Conservation (phyloP, 2,888 invertebrate genomes). For the Salpingus planirostris region DNA sequence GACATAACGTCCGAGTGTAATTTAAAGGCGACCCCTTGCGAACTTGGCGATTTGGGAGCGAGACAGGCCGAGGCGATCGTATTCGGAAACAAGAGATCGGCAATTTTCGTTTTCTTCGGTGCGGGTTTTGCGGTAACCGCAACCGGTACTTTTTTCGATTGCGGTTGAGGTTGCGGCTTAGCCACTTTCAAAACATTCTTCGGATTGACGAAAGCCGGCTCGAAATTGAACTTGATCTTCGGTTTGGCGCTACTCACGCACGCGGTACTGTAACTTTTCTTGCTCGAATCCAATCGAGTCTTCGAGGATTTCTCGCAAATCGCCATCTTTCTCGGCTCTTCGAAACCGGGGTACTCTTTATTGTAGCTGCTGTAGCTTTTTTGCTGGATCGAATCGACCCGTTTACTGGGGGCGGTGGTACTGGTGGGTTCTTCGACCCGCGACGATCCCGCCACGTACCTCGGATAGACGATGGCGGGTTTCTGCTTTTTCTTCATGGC, state of each 20-base stretch:
- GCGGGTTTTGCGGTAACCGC: neutral
- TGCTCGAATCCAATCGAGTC: slow-evolving; percentile 1
- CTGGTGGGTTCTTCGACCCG: neutral
- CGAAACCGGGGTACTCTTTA: slow-evolving; percentile 4
- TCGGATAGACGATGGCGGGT: slow-evolving; percentile 6
- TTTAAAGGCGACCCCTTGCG: neutral
- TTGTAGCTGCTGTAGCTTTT: slow-evolving; percentile 7
- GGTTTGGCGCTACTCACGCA: neutral
- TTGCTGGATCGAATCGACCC: slow-evolving; percentile 1
- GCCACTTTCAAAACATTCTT: neutral
- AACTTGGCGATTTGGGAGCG: neutral
- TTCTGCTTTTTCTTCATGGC: neutral
- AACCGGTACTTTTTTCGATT: neutral
- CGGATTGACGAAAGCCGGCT: too few relatives aligned
- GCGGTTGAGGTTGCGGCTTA: too few relatives aligned
- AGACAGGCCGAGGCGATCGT: neutral
- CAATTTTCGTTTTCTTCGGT: neutral
- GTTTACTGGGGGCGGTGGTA: neutral
- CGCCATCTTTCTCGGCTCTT: slow-evolving; percentile 4
- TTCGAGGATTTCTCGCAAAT: slow-evolving; percentile 2
- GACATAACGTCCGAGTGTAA: neutral
- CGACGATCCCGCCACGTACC: neutral
- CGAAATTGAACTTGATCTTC: neutral
- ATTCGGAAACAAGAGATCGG: neutral
- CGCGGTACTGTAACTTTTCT: slow-evolving; percentile 7